Percentiles rank a stretch among this genome's conserved stretches.
Conservation (phyloP, 2,888 invertebrate genomes). For the Torymus tubicola region DNA sequence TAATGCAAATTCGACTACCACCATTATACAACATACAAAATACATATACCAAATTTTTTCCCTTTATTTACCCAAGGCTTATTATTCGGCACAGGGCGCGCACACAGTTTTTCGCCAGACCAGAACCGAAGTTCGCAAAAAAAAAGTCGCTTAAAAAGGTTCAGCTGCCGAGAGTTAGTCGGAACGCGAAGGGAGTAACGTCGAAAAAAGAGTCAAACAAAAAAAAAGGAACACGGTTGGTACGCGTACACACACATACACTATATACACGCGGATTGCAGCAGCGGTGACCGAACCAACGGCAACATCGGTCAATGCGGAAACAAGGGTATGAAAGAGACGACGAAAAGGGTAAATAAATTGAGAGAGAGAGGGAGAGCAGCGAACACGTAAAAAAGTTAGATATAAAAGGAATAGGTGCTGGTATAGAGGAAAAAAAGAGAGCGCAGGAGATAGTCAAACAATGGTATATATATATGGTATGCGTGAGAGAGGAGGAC, state of each 20-base stretch:
- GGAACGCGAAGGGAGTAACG: conserved; percentile 3
- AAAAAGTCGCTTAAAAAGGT: not conserved
- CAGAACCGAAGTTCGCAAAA: not conserved
- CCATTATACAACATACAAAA: no score
- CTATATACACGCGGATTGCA: conserved; percentile 6
- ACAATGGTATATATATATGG: conserved; percentile 28
- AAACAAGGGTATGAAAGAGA: conserved; percentile 38
- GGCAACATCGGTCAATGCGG: conserved; percentile 27
- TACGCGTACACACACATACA: no score
- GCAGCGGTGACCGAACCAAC: not conserved
- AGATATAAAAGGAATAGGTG: not conserved
- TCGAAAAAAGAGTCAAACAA: not conserved
- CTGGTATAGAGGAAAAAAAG: not conserved
- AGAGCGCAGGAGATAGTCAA: not conserved
- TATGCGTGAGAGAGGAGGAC: not conserved
- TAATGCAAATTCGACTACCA: no score
- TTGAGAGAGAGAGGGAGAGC: conserved; percentile 20
- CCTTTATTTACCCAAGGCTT: no score
- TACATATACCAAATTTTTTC: no score
- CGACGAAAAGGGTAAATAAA: conserved; percentile 46
- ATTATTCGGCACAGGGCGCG: no score
- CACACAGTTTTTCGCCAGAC: no score
- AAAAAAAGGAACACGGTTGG: conserved; percentile 5
- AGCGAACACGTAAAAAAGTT: conserved; percentile 11
- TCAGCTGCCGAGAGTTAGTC: not conserved